phyloP scores from a whole-genome alignment of 2,888 invertebrate genomes.

The Phania funesta region DNA sequence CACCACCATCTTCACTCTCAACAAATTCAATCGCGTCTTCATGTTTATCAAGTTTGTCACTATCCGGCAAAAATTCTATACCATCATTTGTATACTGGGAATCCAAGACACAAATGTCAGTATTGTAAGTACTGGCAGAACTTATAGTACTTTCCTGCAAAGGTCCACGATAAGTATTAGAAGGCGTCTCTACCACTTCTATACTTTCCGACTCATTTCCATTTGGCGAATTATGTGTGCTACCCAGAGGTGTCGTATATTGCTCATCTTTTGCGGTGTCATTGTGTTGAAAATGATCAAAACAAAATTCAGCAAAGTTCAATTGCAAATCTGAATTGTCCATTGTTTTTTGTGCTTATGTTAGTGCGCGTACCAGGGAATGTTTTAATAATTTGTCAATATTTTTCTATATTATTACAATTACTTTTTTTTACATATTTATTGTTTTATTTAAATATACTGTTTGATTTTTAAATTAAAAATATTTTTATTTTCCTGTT shows the following conservation, averaged over 20 bases:
- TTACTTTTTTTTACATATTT: not conserved
- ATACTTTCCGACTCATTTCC: constrained; percentile 68
- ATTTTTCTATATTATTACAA: not conserved
- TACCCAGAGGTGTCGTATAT: constrained; percentile 55
- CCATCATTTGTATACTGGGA: constrained; percentile 59
- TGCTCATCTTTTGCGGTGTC: constrained; percentile 50
- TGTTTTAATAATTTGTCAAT: not conserved
- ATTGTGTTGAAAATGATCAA: constrained; percentile 60
- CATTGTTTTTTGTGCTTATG: constrained; percentile 32
- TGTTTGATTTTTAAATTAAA: not conserved
- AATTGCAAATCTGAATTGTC: constrained; percentile 52
- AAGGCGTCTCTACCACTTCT: constrained; percentile 65
- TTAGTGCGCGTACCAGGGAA: constrained; percentile 1
- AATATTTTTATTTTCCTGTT: not conserved
- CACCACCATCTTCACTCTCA: constrained; percentile 44
- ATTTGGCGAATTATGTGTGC: constrained; percentile 53
- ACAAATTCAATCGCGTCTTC: constrained; percentile 36
- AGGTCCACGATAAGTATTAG: constrained; percentile 46
- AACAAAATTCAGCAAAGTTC: constrained; percentile 52
- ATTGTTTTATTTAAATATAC: not conserved
- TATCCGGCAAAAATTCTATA: constrained; percentile 41
- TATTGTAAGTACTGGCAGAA: constrained; percentile 61
- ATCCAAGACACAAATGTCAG: constrained; percentile 64
- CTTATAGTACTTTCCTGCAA: constrained; percentile 63
- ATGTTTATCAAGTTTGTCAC: constrained; percentile 1